A percentile compares a stretch with the other conserved stretches of the same genome.
Conservation (phyloP, 2,797 vertebrate genomes). For the Coreius guichenoti region DNA sequence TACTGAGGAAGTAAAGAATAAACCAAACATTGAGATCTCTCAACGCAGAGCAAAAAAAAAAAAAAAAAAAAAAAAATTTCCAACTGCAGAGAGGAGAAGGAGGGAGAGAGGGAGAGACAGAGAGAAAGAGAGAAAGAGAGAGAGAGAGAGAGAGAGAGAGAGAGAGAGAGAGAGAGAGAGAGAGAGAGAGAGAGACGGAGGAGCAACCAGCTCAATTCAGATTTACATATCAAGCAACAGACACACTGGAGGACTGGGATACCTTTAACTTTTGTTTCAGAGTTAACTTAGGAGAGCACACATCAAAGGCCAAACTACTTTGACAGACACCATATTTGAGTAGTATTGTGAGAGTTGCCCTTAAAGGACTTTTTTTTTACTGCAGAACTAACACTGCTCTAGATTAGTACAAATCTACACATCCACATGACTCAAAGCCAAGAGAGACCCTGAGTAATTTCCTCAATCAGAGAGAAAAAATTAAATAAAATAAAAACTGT, state of each 20-base stretch:
- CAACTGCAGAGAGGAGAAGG: not conserved
- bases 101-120: not conserved
- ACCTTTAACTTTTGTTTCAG: slow-evolving; percentile 38
- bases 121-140: not conserved
- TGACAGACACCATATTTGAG: slow-evolving; percentile 73
- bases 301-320: slow-evolving; percentile 64
- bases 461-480: slow-evolving; percentile 13
- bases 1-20: slow-evolving; percentile 18
- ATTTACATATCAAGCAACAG: slow-evolving; percentile 45
- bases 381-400: slow-evolving; percentile 8
- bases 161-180: not conserved
- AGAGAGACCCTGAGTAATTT: slow-evolving; percentile 6
- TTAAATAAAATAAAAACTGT: not conserved
- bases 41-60: not conserved
- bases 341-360: slow-evolving; percentile 7
- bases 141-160: not conserved
- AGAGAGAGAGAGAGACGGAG: not conserved
- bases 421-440: slow-evolving; percentile 4
- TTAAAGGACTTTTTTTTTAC: slow-evolving; percentile 26
- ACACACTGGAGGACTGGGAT: slow-evolving; percentile 31
- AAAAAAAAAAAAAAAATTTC: not conserved
- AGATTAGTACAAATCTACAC: slow-evolving; percentile 57
- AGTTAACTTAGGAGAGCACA: slow-evolving; percentile 18
- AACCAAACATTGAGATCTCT: slow-evolving; percentile 16
- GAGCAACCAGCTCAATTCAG: slow-evolving; percentile 11